Percentiles rank a stretch among this genome's conserved stretches.
phyloP scores from a whole-genome alignment of 2,113 vertebrate genomes.

The Oriolus oriolus region DNA sequence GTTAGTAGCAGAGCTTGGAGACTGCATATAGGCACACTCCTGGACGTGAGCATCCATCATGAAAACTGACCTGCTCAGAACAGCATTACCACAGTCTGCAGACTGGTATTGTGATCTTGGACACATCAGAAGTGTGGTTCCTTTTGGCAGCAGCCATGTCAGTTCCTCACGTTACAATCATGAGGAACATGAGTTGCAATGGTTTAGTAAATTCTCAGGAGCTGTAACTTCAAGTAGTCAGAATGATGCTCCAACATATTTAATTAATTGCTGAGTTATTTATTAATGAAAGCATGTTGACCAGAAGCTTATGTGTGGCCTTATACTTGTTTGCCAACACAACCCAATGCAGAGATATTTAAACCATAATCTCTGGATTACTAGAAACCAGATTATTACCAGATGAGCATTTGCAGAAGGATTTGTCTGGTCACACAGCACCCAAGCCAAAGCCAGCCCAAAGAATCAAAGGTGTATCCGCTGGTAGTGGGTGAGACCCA shows the following conservation, averaged over 20 bases:
- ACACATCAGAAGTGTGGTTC: fast-evolving
- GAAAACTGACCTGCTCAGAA: not conserved
- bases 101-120: not conserved
- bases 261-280: not conserved
- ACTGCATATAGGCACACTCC: not conserved
- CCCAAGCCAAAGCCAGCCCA: not conserved
- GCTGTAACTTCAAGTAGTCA: not conserved
- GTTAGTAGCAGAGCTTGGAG: not conserved
- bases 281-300: not conserved
- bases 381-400: not conserved
- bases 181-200: not conserved
- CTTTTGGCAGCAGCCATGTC: not conserved
- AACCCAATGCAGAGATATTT: not conserved
- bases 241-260: not conserved
- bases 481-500: not conserved
- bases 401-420: not conserved
- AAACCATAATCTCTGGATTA: not conserved
- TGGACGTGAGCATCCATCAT: not conserved
- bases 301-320: not conserved
- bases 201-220: not conserved
- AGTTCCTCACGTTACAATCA: fast-evolving
- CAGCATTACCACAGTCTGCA: not conserved
- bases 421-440: not conserved
- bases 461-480: not conserved
- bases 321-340: not conserved